Percentiles rank a stretch among this genome's conserved stretches.
phyloP scores from a whole-genome alignment of 2,888 invertebrate genomes.

The Cataglyphis albicans region DNA sequence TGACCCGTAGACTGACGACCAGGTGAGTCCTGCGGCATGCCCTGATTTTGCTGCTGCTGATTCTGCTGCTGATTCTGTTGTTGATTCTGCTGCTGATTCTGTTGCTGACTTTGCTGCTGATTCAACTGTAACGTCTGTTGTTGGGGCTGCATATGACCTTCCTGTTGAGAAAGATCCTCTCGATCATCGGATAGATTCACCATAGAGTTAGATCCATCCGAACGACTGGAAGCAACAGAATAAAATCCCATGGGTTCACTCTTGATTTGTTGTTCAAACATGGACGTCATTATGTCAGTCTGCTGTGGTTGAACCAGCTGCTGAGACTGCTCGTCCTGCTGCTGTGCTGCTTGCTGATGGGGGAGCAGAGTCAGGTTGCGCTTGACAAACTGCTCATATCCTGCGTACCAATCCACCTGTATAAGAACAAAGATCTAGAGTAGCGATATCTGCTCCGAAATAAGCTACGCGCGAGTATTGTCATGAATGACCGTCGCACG shows the following conservation, averaged over 20 bases:
- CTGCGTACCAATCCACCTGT: slow-evolving; percentile 86
- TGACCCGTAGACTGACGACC: slow-evolving; percentile 83
- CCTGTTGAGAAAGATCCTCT: slow-evolving; percentile 85
- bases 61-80: slow-evolving; percentile 70
- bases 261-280: slow-evolving; percentile 91
- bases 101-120: slow-evolving; percentile 86
- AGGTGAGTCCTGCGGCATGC: slow-evolving; percentile 76
- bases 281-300: slow-evolving; percentile 86
- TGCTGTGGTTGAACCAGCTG: slow-evolving; percentile 78
- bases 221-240: slow-evolving; percentile 85
- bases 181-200: slow-evolving; percentile 84
- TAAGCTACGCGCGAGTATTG: slow-evolving; percentile 14
- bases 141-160: slow-evolving; percentile 85
- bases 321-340: slow-evolving; percentile 78
- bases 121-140: slow-evolving; percentile 82
- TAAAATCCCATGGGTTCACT: slow-evolving; percentile 90
- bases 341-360: slow-evolving; percentile 81
- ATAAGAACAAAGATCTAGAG: slow-evolving; percentile 64
- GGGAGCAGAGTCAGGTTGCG: slow-evolving; percentile 86
- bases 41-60: slow-evolving; percentile 79
- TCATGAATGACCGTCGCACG: slow-evolving; percentile 11
- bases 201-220: slow-evolving; percentile 85
- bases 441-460: background rate
- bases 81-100: slow-evolving; percentile 73
- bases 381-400: slow-evolving; percentile 86